Evolutionary conservation across 2,888 invertebrate species (phyloP).

Genomic region (Leptinotarsa rubiginosa): DNA sequence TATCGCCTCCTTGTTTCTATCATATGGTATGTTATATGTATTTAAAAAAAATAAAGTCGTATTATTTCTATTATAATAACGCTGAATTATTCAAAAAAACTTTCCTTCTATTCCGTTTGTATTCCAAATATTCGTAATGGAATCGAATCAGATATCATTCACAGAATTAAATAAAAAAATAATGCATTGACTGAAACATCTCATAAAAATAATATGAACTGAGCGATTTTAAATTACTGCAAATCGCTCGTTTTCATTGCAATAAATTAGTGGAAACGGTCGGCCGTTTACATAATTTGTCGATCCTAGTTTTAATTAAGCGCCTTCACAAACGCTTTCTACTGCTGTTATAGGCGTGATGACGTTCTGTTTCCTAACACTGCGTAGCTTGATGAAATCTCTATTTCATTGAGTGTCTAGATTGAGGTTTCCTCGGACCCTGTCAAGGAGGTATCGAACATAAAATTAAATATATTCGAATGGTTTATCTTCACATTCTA

Average conservation of each 20-base stretch:
- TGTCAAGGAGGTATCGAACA: not conserved
- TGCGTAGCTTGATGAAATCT: not conserved
- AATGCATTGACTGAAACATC: too few relatives aligned
- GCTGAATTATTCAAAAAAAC: too few relatives aligned
- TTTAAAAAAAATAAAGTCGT: too few relatives aligned
- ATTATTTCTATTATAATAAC: too few relatives aligned
- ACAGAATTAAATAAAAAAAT: too few relatives aligned
- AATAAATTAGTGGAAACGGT: not conserved
- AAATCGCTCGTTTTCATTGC: not conserved
- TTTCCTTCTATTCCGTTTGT: too few relatives aligned
- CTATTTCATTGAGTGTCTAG: not conserved
- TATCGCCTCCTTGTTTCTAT: too few relatives aligned
- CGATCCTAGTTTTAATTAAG: conserved; percentile 7
- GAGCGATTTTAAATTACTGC: not conserved
- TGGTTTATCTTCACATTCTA: too few relatives aligned
- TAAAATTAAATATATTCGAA: too few relatives aligned
- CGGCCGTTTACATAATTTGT: conserved; percentile 2
- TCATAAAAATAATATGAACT: not conserved
- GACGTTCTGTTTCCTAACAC: not conserved
- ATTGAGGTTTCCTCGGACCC: not conserved
- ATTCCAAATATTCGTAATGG: too few relatives aligned
- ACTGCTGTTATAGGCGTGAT: not conserved
- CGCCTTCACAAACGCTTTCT: not conserved
- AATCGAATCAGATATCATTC: too few relatives aligned
- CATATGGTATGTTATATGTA: too few relatives aligned